Conservation (phyloP, 2,888 invertebrate genomes). For the Nomada goodeniana region DNA sequence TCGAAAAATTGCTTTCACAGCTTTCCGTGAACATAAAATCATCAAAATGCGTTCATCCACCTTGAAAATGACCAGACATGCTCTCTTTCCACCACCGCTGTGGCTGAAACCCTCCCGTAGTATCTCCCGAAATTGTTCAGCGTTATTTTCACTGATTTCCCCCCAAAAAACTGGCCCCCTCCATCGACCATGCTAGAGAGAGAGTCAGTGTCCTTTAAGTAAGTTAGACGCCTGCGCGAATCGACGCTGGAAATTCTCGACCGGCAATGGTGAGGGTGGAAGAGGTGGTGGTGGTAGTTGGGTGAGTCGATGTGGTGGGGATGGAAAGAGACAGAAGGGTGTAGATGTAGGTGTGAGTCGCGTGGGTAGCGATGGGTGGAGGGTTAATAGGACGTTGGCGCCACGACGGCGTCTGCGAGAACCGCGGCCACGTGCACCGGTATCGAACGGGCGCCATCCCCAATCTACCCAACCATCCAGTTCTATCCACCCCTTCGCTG, state of each 20-base stretch:
- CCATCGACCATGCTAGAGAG: conserved; percentile 58
- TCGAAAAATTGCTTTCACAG: conserved; percentile 22
- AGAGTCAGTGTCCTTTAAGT: conserved; percentile 82
- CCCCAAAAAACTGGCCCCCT: conserved; percentile 53
- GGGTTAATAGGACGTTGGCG: conserved; percentile 82
- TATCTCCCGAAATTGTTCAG: conserved; percentile 61
- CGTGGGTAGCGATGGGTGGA: conserved; percentile 60
- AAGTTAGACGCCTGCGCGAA: conserved; percentile 78
- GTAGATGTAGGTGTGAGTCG: conserved; percentile 45
- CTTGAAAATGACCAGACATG: conserved; percentile 58
- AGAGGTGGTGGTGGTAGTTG: conserved; percentile 49
- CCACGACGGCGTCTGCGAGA: conserved; percentile 81
- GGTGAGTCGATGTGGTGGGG: conserved; percentile 30
- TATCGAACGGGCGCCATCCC: conserved; percentile 82
- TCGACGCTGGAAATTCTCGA: conserved; percentile 69
- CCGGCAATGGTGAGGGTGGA: conserved; percentile 59
- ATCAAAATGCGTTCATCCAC: conserved; percentile 59
- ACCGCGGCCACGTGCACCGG: conserved; percentile 83
- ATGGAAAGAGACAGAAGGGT: conserved; percentile 41
- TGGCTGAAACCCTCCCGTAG: conserved; percentile 45
- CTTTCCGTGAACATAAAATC: conserved; percentile 40
- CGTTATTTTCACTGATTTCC: conserved; percentile 70
- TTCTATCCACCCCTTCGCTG: conserved; percentile 62
- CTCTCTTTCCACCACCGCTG: conserved; percentile 13
- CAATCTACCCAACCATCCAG: conserved; percentile 69